phyloP scores from a whole-genome alignment of 2,888 invertebrate species.

The Smittia sp. region DNA sequence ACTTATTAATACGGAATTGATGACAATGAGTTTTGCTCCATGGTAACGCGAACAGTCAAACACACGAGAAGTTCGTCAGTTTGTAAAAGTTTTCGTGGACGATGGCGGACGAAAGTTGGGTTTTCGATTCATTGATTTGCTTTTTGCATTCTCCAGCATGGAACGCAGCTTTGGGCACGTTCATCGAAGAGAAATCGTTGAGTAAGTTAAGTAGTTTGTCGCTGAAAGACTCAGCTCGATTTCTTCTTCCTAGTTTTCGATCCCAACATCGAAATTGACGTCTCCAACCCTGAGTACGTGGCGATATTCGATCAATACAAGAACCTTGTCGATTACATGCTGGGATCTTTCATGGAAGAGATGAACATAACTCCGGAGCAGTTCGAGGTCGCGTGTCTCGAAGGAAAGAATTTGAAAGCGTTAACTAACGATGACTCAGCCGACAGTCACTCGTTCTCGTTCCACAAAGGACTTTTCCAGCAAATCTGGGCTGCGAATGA shows the following conservation, averaged over 20 bases:
- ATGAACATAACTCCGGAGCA: conserved; percentile 84
- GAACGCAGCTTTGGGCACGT: conserved; percentile 86
- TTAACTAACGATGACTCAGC: conserved; percentile 55
- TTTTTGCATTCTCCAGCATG: conserved; percentile 90
- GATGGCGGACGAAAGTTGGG: conserved; percentile 71
- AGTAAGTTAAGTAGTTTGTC: conserved; percentile 59
- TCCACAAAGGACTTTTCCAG: conserved; percentile 62
- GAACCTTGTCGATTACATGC: conserved; percentile 81
- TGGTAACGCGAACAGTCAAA: no score
- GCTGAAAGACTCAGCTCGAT: conserved; percentile 27
- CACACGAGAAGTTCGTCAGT: background rate
- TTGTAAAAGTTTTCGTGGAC: conserved; percentile 14
- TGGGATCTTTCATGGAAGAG: conserved; percentile 90
- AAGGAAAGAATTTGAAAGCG: conserved; percentile 48
- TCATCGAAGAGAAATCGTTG: conserved; percentile 88
- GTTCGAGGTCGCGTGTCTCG: conserved; percentile 75
- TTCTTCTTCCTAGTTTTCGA: conserved; percentile 68
- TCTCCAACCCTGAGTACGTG: conserved; percentile 69
- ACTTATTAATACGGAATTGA: no score
- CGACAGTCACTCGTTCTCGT: conserved; percentile 57
- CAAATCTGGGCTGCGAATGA: conserved; percentile 92
- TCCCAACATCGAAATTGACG: conserved; percentile 64
- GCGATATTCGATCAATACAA: conserved; percentile 82
- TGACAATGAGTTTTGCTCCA: no score
- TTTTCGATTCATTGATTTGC: conserved; percentile 86